Conservation (phyloP, 1,140 invertebrate genomes). For the Zaprionus taronus region DNA sequence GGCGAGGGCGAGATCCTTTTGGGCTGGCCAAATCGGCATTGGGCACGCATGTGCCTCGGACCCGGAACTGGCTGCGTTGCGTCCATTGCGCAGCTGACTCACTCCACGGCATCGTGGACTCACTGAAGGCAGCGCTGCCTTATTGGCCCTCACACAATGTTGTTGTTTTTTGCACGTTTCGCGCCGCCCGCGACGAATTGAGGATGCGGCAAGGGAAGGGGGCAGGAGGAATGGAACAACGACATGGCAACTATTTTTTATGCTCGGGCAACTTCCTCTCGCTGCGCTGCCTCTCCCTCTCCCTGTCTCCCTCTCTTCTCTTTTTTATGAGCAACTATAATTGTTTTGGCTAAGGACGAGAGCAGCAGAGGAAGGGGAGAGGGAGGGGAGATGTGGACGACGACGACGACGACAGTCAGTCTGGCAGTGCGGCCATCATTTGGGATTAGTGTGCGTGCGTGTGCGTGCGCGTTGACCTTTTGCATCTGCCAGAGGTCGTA, state of each 20-base stretch:
- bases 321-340: conserved; percentile 60
- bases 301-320: not conserved
- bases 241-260: conserved; percentile 52
- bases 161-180: conserved; percentile 75
- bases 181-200: conserved; percentile 65
- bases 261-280: conserved; percentile 51
- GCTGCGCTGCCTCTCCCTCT: conserved; percentile 2
- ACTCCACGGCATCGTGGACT: not conserved
- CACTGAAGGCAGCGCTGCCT: conserved; percentile 11
- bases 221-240: conserved; percentile 3
- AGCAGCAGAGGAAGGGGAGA: not conserved
- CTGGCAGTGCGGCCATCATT: conserved; percentile 75
- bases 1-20: not conserved
- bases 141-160: conserved; percentile 39
- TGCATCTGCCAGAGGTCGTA: conserved; percentile 75
- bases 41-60: conserved; percentile 39
- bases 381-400: conserved; percentile 20
- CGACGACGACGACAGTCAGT: conserved; percentile 73
- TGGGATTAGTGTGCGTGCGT: conserved; percentile 65
- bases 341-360: conserved; percentile 54
- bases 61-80: conserved; percentile 35
- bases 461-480: conserved; percentile 65
- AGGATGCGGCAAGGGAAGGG: conserved; percentile 27
- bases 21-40: conserved; percentile 35
- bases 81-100: conserved; percentile 7